Conservation (phyloP, 2,113 vertebrate species). For the Nothoprocta pentlandii region DNA sequence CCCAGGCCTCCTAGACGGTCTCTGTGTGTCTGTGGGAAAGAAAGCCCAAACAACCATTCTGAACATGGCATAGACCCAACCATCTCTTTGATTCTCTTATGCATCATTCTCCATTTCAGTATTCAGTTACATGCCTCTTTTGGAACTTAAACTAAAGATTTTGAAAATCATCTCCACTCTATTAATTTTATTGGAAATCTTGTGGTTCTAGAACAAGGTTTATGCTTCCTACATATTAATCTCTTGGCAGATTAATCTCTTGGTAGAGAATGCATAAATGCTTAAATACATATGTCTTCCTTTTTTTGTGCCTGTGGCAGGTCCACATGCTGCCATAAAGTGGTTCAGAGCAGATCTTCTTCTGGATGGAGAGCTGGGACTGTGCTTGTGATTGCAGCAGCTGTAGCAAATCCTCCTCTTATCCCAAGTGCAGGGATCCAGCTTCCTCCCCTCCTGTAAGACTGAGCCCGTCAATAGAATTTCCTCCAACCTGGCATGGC, state of each 20-base stretch:
- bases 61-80: not conserved
- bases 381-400: fast-evolving
- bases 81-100: not conserved
- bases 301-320: not conserved
- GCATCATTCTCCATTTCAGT: not conserved
- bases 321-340: not conserved
- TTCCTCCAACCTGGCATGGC: not conserved
- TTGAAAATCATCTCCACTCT: not conserved
- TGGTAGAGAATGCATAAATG: not conserved
- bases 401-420: not conserved
- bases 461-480: not conserved
- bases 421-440: fast-evolving
- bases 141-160: not conserved
- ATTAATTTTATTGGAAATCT: not conserved
- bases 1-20: not conserved
- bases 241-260: not conserved
- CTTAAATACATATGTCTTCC: not conserved
- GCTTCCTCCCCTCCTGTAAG: not conserved
- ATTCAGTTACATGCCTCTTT: not conserved
- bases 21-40: not conserved
- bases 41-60: not conserved
- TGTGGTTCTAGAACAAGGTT: not conserved
- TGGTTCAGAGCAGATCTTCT: not conserved
- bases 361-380: fast-evolving
- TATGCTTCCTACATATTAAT: not conserved